These are phyloP conservation scores for Leptopilina clavipes DNA, from an alignment of 1,140 invertebrate species.

Conservation along the genomic window DNA sequence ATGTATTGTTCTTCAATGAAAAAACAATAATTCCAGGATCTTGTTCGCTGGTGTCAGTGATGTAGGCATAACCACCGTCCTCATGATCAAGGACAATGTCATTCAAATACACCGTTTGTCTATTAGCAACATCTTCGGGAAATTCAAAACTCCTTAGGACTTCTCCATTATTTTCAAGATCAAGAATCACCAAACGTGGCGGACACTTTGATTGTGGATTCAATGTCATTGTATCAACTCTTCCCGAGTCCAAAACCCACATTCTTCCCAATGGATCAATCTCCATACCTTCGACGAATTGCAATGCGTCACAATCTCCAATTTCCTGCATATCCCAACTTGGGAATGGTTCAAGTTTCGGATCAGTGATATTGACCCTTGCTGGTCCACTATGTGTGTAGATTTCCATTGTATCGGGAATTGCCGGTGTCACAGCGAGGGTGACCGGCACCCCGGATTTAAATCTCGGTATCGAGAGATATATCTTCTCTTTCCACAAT, in stretches of 20 bases:
- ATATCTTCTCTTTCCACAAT: slow-evolving; percentile 78
- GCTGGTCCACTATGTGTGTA: slow-evolving; percentile 45
- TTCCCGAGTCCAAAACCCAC: slow-evolving; percentile 83
- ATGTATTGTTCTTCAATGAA: slow-evolving; percentile 76
- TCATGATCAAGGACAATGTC: slow-evolving; percentile 82
- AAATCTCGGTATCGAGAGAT: slow-evolving; percentile 79
- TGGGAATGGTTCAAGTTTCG: slow-evolving; percentile 79
- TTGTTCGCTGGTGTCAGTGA: slow-evolving; percentile 79
- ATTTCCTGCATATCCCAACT: slow-evolving; percentile 80
- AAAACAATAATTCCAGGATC: slow-evolving; percentile 85
- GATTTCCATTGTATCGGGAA: slow-evolving; percentile 43
- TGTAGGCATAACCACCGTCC: slow-evolving; percentile 81
- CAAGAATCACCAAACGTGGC: slow-evolving; percentile 80
- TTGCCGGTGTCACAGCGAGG: slow-evolving; percentile 75
- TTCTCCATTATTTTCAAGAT: slow-evolving; percentile 77
- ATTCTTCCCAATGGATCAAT: slow-evolving; percentile 81
- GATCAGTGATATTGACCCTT: slow-evolving; percentile 74
- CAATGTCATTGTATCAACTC: slow-evolving; percentile 73
- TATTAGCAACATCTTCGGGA: slow-evolving; percentile 73
- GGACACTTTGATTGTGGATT: slow-evolving; percentile 75
- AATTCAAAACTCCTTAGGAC: slow-evolving; percentile 77
- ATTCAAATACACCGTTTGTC: slow-evolving; percentile 77
- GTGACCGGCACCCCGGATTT: slow-evolving; percentile 81
- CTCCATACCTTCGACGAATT: slow-evolving; percentile 83
- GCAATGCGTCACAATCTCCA: slow-evolving; percentile 78